A percentile compares a stretch with the other conserved stretches of the same genome.
Conservation (phyloP, 2,888 invertebrate genomes). For the Isotomurus palustris region DNA sequence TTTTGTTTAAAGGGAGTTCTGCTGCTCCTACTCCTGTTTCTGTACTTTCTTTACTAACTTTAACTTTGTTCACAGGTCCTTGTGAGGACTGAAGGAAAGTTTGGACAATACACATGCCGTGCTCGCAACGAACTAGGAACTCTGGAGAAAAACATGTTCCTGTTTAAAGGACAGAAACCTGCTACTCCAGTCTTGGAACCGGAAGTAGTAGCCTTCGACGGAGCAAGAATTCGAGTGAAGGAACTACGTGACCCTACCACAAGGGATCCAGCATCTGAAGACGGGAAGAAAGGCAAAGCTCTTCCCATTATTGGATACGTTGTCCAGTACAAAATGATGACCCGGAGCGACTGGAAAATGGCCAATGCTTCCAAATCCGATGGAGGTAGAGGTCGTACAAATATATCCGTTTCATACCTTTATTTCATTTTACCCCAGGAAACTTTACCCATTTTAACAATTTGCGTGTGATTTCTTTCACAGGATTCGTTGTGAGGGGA, state of each 20-base stretch:
- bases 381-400: constrained; percentile 23
- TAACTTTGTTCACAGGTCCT: constrained; percentile 27
- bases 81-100: constrained; percentile 35
- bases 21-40: no score
- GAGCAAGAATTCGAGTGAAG: constrained; percentile 39
- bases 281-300: constrained; percentile 37
- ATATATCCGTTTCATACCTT: not conserved
- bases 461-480: no score
- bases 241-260: constrained; percentile 21
- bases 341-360: constrained; percentile 40
- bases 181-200: constrained; percentile 36
- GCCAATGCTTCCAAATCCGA: constrained; percentile 39
- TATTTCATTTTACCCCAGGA: not conserved
- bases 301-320: constrained; percentile 43
- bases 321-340: constrained; percentile 46
- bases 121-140: constrained; percentile 40
- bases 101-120: constrained; percentile 40
- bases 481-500: constrained; percentile 43
- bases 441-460: not conserved
- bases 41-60: no score
- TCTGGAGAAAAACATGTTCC: constrained; percentile 29
- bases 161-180: constrained; percentile 43
- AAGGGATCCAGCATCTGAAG: constrained; percentile 34
- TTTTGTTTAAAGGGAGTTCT: no score
- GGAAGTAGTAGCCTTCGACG: constrained; percentile 31